A percentile compares a stretch with the other conserved stretches of the same genome.
Conservation (phyloP, 2,113 vertebrate genomes). For the Tapirus terrestris region DNA sequence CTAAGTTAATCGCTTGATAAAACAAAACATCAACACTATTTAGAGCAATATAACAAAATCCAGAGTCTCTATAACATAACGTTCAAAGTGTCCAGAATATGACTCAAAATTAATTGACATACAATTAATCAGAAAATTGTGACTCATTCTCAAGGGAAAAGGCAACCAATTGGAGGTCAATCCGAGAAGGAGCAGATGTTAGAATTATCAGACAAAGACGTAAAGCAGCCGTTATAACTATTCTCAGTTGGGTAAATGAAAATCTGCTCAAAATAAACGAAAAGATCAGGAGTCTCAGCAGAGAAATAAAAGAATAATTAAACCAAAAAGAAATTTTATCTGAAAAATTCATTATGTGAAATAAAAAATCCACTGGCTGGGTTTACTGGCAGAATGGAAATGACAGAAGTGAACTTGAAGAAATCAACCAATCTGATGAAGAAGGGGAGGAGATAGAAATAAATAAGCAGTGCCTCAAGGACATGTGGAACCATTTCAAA, state of each 20-base stretch:
- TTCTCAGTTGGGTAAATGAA: not conserved
- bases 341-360: not conserved
- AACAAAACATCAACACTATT: too few relatives aligned
- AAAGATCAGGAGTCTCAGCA: not conserved
- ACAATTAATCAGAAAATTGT: not conserved
- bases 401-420: not conserved
- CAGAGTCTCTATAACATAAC: too few relatives aligned
- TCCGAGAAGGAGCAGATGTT: slow-evolving; percentile 9
- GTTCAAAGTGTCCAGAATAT: too few relatives aligned
- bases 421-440: not conserved
- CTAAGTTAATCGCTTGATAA: too few relatives aligned
- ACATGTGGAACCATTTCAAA: not conserved
- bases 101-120: not conserved
- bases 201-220: not conserved
- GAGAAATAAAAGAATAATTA: slow-evolving; percentile 10
- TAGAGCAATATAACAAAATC: too few relatives aligned
- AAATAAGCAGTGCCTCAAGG: not conserved
- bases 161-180: not conserved
- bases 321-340: not conserved
- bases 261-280: slow-evolving; percentile 4
- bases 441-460: too few relatives aligned
- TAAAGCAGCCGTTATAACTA: not conserved
- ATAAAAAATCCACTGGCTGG: not conserved
- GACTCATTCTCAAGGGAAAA: not conserved
- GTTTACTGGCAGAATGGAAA: not conserved